These are phyloP conservation scores for Tricholauxania praeusta DNA, from an alignment of 2,888 invertebrate genomes.

Conservation along the genomic window DNA sequence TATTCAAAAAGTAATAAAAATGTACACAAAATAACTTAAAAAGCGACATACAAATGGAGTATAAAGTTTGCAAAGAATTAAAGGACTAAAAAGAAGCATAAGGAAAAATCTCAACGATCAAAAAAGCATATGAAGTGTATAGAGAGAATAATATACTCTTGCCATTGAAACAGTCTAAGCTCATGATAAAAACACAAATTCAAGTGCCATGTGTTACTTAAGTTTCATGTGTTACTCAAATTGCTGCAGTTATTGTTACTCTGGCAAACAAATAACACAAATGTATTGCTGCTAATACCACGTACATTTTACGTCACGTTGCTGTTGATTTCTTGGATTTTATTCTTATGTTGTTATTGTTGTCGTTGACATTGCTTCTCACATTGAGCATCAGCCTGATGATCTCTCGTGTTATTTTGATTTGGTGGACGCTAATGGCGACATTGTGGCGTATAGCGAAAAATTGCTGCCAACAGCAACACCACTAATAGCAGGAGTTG, in stretches of 20 bases:
- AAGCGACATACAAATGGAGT: no score
- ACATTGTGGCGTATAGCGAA: slow-evolving; percentile 65
- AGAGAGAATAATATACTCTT: no score
- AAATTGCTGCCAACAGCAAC: slow-evolving; percentile 45
- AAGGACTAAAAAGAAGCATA: no score
- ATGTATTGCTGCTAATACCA: slow-evolving; percentile 14
- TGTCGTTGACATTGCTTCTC: slow-evolving; percentile 3
- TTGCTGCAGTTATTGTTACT: slow-evolving; percentile 53
- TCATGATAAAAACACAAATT: no score
- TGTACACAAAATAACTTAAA: no score
- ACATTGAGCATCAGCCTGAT: not conserved
- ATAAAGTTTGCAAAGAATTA: no score
- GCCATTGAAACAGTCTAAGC: no score
- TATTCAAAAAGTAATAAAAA: no score
- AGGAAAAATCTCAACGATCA: no score
- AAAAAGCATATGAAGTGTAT: no score
- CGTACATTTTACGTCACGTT: slow-evolving; percentile 23
- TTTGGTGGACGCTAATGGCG: slow-evolving; percentile 63
- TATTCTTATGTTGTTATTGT: not conserved
- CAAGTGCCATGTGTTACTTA: no score
- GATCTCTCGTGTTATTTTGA: slow-evolving; percentile 29
- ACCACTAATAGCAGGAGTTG: not conserved
- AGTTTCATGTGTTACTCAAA: no score
- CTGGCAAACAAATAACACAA: slow-evolving; percentile 66
- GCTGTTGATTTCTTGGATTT: not conserved